Evolutionary conservation across 2,113 vertebrate species (phyloP).

Genomic region (Sinocyclocheilus anophthalmus): DNA sequence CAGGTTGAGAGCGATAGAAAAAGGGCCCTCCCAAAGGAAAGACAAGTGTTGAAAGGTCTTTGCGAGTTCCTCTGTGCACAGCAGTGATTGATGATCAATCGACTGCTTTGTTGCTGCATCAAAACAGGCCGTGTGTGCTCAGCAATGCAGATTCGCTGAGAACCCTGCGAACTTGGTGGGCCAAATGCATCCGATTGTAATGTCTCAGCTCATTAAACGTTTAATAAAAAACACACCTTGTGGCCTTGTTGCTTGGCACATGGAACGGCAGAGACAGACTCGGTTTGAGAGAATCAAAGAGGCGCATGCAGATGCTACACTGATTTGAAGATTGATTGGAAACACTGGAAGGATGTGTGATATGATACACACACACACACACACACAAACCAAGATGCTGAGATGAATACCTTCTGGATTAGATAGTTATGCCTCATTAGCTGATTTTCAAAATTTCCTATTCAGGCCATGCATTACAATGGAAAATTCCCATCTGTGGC

Average conservation of each 20-base stretch:
- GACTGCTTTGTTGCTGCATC: slow-evolving; percentile 45
- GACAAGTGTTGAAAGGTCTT: slow-evolving; percentile 70
- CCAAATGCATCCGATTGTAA: slow-evolving; percentile 61
- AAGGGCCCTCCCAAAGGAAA: slow-evolving; percentile 62
- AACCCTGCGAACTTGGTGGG: slow-evolving; percentile 65
- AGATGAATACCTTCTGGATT: slow-evolving; percentile 29
- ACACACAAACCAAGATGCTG: not conserved
- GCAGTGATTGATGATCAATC: slow-evolving; percentile 66
- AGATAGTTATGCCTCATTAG: not conserved
- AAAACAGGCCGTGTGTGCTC: slow-evolving; percentile 48
- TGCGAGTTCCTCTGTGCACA: slow-evolving; percentile 56
- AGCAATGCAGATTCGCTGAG: slow-evolving; percentile 48
- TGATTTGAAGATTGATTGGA: slow-evolving; percentile 52
- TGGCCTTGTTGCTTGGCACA: slow-evolving; percentile 64
- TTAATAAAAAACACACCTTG: slow-evolving; percentile 70
- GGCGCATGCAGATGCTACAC: slow-evolving; percentile 57
- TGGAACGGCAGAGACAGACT: slow-evolving; percentile 59
- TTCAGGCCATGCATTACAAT: slow-evolving; percentile 16
- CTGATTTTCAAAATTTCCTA: slow-evolving; percentile 21
- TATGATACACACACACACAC: not conserved
- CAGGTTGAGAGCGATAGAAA: slow-evolving; percentile 69
- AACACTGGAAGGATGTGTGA: not conserved
- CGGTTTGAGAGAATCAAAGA: slow-evolving; percentile 67
- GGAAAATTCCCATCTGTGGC: slow-evolving; percentile 37
- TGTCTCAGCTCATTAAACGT: slow-evolving; percentile 67